Conservation (phyloP, 1,140 invertebrate genomes). For the Lepidurus packardi region DNA sequence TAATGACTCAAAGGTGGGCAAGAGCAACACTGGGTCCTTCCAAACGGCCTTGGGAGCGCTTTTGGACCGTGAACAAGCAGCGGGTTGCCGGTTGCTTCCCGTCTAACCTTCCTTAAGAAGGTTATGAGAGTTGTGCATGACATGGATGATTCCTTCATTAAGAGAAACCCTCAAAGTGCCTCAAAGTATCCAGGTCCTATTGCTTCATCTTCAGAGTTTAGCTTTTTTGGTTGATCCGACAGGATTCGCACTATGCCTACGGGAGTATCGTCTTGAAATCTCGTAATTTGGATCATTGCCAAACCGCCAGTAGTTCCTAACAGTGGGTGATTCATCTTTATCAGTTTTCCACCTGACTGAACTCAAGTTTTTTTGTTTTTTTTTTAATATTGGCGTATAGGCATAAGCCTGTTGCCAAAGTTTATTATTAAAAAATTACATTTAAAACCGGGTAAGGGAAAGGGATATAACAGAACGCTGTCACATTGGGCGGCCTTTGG, state of each 20-base stretch:
- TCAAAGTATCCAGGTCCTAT: background rate
- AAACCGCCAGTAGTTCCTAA: constrained; percentile 30
- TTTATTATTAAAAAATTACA: too few species aligned
- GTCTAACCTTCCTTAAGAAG: background rate
- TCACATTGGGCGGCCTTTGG: too few species aligned
- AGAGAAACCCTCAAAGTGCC: background rate
- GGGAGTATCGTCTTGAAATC: background rate
- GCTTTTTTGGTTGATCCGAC: background rate
- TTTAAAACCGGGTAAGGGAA: too few species aligned
- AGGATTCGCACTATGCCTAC: background rate
- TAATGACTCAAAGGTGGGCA: background rate
- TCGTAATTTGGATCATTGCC: background rate
- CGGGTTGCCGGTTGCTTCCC: background rate
- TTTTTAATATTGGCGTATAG: too few species aligned
- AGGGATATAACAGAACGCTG: too few species aligned
- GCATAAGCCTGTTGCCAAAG: too few species aligned
- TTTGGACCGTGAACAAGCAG: constrained; percentile 6
- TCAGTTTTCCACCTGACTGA: background rate
- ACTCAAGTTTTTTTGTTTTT: too few species aligned
- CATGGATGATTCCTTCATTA: background rate
- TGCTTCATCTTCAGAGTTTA: background rate
- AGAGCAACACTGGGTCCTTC: background rate
- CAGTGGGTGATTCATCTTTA: background rate
- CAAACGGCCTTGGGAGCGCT: constrained; percentile 2
- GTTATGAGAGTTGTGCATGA: constrained; percentile 12